These are phyloP conservation scores for Latrodectus elegans DNA, from an alignment of 2,888 invertebrate genomes.

Conservation along the genomic window DNA sequence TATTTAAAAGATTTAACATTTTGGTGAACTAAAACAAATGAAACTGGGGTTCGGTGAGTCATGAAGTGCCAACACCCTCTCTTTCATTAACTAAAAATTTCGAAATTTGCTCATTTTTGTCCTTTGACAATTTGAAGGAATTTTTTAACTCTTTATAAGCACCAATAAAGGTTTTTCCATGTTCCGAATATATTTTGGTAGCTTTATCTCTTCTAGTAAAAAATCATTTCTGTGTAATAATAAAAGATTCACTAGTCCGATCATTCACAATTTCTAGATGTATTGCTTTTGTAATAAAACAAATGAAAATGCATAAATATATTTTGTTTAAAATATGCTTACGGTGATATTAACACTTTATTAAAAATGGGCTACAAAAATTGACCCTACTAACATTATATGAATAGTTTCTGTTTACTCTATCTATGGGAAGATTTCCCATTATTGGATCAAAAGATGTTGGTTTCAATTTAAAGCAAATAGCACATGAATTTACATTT, in stretches of 20 bases:
- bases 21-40: too few species aligned
- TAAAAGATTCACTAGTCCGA: too few species aligned
- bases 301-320: not conserved
- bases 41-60: too few species aligned
- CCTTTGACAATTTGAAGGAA: not conserved
- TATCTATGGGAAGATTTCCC: not conserved
- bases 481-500: not conserved
- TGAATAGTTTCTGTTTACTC: not conserved
- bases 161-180: not conserved
- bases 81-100: too few species aligned
- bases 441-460: not conserved
- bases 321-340: not conserved
- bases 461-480: not conserved
- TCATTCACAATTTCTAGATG: not conserved
- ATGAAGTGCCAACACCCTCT: too few species aligned
- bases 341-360: not conserved
- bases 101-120: too few species aligned
- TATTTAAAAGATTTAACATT: too few species aligned
- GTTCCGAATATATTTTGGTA: not conserved
- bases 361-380: not conserved
- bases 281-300: not conserved
- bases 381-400: not conserved
- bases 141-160: not conserved
- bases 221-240: too few species aligned
- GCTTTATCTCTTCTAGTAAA: not conserved